These are phyloP conservation scores for Diadromus collaris DNA, from an alignment of 2,888 invertebrate species.

Conservation along the genomic window DNA sequence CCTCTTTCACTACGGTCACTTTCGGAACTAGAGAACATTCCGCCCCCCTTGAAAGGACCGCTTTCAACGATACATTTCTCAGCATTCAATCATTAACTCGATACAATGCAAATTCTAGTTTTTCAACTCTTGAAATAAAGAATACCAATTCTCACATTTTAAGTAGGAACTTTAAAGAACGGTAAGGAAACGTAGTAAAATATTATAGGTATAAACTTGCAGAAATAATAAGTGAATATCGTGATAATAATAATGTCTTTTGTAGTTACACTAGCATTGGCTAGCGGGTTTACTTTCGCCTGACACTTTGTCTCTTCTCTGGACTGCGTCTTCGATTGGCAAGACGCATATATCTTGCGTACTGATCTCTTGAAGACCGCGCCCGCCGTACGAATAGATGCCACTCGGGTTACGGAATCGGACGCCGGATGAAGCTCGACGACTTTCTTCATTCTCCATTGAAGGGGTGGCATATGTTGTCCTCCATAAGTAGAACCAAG, in stretches of 20 bases:
- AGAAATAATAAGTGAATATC: neutral
- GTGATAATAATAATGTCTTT: neutral
- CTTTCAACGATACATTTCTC: constrained; percentile 15
- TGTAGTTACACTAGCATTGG: neutral
- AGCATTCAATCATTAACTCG: constrained; percentile 7
- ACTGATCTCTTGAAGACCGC: constrained; percentile 51
- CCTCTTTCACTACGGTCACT: constrained; percentile 8
- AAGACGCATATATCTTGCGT: constrained; percentile 39
- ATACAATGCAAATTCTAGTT: constrained; percentile 20
- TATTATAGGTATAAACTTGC: too few species aligned
- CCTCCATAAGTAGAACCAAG: constrained; percentile 65
- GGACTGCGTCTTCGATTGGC: constrained; percentile 13
- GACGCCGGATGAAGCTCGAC: constrained; percentile 37
- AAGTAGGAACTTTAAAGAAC: too few species aligned
- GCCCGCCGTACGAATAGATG: constrained; percentile 58
- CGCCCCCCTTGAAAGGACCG: constrained; percentile 32
- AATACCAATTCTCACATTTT: too few species aligned
- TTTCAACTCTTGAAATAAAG: too few species aligned
- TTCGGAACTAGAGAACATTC: constrained; percentile 13
- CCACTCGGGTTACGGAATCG: constrained; percentile 62
- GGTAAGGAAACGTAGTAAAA: too few species aligned
- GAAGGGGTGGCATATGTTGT: constrained; percentile 47
- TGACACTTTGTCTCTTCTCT: neutral
- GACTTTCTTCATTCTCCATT: constrained; percentile 57
- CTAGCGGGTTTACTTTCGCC: too few species aligned